Conservation (phyloP, 2,888 invertebrate species). For the Melitaea athalia region DNA sequence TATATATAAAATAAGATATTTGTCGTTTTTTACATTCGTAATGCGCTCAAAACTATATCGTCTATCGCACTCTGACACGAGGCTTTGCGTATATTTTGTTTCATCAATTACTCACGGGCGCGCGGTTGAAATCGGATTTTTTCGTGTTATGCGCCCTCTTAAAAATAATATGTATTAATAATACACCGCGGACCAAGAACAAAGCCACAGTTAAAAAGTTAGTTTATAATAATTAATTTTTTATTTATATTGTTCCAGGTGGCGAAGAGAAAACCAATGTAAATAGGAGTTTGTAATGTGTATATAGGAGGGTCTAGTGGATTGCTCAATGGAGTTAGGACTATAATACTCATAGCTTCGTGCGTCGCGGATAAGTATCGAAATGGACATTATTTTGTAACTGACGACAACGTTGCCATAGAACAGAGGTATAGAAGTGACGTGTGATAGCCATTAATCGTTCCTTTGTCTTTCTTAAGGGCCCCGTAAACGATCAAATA, state of each 20-base stretch:
- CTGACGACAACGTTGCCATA: slow-evolving; percentile 5
- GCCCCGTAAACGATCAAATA: no score
- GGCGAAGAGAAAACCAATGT: slow-evolving; percentile 38
- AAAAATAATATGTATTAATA: no score
- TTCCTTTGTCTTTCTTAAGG: not conserved
- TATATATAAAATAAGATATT: no score
- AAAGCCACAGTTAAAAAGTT: no score
- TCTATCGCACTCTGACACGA: no score
- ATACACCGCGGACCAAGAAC: no score
- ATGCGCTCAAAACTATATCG: no score
- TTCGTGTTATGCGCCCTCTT: no score
- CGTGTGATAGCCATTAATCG: not conserved
- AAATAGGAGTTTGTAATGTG: slow-evolving; percentile 36
- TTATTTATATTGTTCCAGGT: slow-evolving; percentile 37
- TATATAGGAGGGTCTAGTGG: slow-evolving; percentile 34
- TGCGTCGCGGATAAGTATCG: slow-evolving; percentile 15
- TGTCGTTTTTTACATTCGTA: no score
- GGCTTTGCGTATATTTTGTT: no score
- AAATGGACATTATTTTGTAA: slow-evolving; percentile 12
- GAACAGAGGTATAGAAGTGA: not conserved
- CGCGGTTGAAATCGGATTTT: no score
- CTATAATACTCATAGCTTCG: slow-evolving; percentile 39
- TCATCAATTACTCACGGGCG: no score
- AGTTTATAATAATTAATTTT: not conserved
- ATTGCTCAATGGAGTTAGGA: slow-evolving; percentile 40